phyloP scores from a whole-genome alignment of 2,888 invertebrate genomes.

The Cataglyphis albicans region DNA sequence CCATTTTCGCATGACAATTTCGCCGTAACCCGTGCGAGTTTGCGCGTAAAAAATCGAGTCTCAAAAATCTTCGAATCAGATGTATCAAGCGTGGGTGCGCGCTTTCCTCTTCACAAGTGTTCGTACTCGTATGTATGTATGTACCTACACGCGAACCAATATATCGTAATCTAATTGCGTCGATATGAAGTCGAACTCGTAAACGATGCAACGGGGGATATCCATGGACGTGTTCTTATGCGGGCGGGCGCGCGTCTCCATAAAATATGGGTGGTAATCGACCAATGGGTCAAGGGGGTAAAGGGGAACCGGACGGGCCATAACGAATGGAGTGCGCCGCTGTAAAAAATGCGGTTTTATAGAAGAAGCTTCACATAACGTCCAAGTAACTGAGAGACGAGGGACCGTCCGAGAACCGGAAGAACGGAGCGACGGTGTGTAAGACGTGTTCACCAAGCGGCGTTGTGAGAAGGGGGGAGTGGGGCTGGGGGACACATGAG shows the following conservation, averaged over 20 bases:
- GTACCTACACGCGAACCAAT: constrained; percentile 1
- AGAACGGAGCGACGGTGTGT: constrained; percentile 52
- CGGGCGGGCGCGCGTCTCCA: constrained; percentile 60
- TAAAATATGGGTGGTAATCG: constrained; percentile 77
- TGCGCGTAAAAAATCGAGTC: constrained; percentile 28
- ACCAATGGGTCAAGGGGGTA: constrained; percentile 45
- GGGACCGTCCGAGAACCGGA: constrained; percentile 58
- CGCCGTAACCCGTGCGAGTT: not conserved
- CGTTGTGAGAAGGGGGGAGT: not conserved
- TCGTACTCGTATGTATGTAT: not conserved
- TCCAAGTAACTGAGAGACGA: constrained; percentile 77
- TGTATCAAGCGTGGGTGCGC: not conserved
- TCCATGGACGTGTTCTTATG: constrained; percentile 59
- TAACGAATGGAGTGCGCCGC: constrained; percentile 80
- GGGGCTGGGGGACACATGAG: constrained; percentile 22
- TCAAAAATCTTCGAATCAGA: constrained; percentile 29
- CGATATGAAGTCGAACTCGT: not conserved
- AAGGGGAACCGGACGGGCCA: constrained; percentile 73
- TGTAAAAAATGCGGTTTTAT: constrained; percentile 82
- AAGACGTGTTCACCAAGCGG: not conserved
- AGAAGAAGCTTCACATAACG: constrained; percentile 76
- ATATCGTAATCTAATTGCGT: constrained; percentile 10
- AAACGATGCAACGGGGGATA: constrained; percentile 34
- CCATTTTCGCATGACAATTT: constrained; percentile 11
- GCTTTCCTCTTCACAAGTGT: constrained; percentile 12